Conservation (phyloP, 1,140 invertebrate genomes). For the Drosophila ambigua region DNA sequence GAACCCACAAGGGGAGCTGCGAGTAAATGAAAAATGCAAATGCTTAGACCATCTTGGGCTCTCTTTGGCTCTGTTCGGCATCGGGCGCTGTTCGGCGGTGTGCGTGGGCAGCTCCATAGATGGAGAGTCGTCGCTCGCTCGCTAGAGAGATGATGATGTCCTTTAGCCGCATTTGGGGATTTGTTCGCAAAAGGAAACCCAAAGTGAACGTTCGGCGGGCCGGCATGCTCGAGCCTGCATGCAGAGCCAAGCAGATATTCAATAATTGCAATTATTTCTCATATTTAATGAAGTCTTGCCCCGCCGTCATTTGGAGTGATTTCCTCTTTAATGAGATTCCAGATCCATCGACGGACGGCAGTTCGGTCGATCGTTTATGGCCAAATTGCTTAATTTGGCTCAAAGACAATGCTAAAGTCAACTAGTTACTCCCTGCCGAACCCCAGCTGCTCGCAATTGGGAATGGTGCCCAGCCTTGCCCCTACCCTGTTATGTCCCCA, state of each 20-base stretch:
- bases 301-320: conserved; percentile 59
- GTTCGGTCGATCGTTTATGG: conserved; percentile 69
- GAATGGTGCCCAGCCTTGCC: too few relatives aligned
- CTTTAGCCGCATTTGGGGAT: conserved; percentile 46
- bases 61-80: conserved; percentile 19
- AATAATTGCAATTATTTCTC: conserved; percentile 81
- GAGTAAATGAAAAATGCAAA: conserved; percentile 49
- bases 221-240: background rate
- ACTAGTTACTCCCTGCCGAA: background rate
- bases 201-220: background rate
- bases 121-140: conserved; percentile 13
- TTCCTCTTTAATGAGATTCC: conserved; percentile 67
- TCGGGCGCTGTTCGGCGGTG: conserved; percentile 8
- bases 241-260: conserved; percentile 38
- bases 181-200: conserved; percentile 13
- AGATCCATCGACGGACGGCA: conserved; percentile 24
- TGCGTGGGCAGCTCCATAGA: conserved; percentile 44
- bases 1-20: conserved; percentile 33
- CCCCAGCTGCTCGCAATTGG: too few relatives aligned
- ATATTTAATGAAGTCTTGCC: conserved; percentile 72
- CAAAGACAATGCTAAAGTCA: conserved; percentile 7
- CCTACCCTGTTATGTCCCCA: too few relatives aligned
- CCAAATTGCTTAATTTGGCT: conserved; percentile 76
- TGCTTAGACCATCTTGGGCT: conserved; percentile 45
- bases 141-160: conserved; percentile 41